Evolutionary conservation across 2,888 invertebrate genomes (phyloP).

Genomic region (Melangyna quadrimaculata): DNA sequence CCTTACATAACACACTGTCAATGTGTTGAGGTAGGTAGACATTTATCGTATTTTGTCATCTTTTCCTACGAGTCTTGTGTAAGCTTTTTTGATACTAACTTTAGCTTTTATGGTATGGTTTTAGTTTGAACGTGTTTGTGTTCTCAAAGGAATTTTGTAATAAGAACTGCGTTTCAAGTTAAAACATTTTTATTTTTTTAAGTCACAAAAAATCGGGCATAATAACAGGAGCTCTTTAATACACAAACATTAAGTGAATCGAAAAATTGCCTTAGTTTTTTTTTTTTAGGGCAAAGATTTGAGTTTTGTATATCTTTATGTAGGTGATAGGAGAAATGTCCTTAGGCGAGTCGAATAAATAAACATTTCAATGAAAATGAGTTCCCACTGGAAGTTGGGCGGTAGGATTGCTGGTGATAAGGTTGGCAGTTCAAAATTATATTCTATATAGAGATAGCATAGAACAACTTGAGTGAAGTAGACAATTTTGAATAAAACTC

Average conservation of each 20-base stretch:
- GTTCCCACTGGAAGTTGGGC: neutral
- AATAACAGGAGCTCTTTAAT: neutral
- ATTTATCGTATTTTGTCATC: neutral
- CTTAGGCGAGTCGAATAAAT: neutral
- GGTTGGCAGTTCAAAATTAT: neutral
- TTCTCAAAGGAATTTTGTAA: constrained; percentile 9
- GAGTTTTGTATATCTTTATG: neutral
- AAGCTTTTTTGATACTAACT: neutral
- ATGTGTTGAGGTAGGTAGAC: constrained; percentile 33
- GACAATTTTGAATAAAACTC: constrained; percentile 6
- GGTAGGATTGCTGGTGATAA: neutral
- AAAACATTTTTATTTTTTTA: neutral
- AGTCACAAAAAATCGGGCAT: neutral
- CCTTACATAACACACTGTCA: constrained; percentile 43
- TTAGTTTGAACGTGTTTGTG: neutral
- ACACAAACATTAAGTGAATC: neutral
- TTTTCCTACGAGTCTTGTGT: neutral
- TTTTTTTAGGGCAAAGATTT: neutral
- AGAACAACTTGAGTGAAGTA: neutral
- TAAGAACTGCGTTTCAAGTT: constrained; percentile 25
- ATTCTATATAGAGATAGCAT: neutral
- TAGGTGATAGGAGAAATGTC: constrained; percentile 1
- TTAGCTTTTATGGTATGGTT: neutral
- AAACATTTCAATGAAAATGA: neutral
- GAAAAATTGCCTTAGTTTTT: constrained; percentile 14